Conservation (phyloP, 2,888 invertebrate genomes). For the Drosophila prolongata region DNA sequence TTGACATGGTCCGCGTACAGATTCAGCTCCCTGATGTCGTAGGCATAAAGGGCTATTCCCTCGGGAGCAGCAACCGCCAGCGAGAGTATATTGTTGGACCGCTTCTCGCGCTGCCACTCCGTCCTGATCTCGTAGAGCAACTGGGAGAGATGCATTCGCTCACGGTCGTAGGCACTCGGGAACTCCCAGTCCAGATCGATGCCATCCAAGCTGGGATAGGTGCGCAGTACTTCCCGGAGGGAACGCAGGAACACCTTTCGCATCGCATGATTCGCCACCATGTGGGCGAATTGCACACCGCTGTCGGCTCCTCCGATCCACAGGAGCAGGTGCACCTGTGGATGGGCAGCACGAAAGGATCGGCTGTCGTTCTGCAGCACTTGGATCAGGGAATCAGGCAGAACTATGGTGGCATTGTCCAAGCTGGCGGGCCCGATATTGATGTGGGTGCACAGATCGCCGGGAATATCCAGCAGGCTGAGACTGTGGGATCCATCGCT, state of each 20-base stretch:
- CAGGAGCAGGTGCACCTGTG: constrained; percentile 90
- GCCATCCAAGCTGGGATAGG: constrained; percentile 77
- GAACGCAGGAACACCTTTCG: constrained; percentile 88
- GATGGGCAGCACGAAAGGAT: constrained; percentile 86
- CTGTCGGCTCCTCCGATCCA: constrained; percentile 88
- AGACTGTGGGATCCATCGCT: constrained; percentile 73
- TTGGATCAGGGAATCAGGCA: constrained; percentile 84
- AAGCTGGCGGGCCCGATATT: constrained; percentile 91
- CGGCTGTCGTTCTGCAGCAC: constrained; percentile 74
- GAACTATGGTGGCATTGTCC: constrained; percentile 86
- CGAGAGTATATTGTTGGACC: constrained; percentile 87
- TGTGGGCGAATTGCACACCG: constrained; percentile 89
- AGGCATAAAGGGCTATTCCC: constrained; percentile 90
- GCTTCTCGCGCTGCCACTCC: constrained; percentile 87
- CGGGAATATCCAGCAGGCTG: constrained; percentile 87
- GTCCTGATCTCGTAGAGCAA: constrained; percentile 89
- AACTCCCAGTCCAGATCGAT: constrained; percentile 94
- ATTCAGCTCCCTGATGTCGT: constrained; percentile 91
- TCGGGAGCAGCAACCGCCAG: constrained; percentile 92
- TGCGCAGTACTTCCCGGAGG: constrained; percentile 83
- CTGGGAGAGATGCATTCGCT: constrained; percentile 90
- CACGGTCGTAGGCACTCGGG: constrained; percentile 88
- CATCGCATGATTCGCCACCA: constrained; percentile 89
- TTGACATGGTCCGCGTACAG: constrained; percentile 93
- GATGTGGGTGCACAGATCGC: constrained; percentile 92